Conservation (phyloP, 1,140 invertebrate genomes). For the Condylostylus longicornis region DNA sequence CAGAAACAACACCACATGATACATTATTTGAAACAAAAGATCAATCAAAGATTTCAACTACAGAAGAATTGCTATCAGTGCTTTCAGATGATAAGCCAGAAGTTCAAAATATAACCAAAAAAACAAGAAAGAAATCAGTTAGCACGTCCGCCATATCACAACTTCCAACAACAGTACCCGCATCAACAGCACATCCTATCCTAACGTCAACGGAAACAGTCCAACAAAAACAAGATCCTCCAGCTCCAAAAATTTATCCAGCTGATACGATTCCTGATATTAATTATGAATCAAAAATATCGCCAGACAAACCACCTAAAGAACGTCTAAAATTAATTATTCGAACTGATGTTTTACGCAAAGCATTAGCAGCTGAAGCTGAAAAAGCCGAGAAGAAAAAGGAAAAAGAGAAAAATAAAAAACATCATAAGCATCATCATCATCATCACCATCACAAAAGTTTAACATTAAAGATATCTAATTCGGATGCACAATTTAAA, state of each 20-base stretch:
- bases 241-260: conserved; percentile 21
- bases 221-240: conserved; percentile 16
- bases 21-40: conserved; percentile 32
- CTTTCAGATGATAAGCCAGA: no score
- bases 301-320: conserved; percentile 35
- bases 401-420: conserved; percentile 30
- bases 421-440: conserved; percentile 18
- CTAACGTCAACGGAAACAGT: conserved; percentile 5
- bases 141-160: neutral
- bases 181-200: neutral
- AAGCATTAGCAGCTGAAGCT: conserved; percentile 27
- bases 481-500: conserved; percentile 30
- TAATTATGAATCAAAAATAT: conserved; percentile 34
- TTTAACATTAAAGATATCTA: conserved; percentile 2
- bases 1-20: conserved; percentile 8
- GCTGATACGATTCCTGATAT: conserved; percentile 31
- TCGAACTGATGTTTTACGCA: conserved; percentile 28
- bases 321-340: conserved; percentile 28
- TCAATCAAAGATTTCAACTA: conserved; percentile 32
- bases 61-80: conserved; percentile 32
- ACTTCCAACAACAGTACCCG: conserved; percentile 1
- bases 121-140: neutral
- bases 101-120: no score
- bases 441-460: conserved; percentile 3
- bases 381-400: conserved; percentile 19